Evolutionary conservation across 2,797 vertebrate genomes (phyloP).

Genomic region (Sarcophilus harrisii): DNA sequence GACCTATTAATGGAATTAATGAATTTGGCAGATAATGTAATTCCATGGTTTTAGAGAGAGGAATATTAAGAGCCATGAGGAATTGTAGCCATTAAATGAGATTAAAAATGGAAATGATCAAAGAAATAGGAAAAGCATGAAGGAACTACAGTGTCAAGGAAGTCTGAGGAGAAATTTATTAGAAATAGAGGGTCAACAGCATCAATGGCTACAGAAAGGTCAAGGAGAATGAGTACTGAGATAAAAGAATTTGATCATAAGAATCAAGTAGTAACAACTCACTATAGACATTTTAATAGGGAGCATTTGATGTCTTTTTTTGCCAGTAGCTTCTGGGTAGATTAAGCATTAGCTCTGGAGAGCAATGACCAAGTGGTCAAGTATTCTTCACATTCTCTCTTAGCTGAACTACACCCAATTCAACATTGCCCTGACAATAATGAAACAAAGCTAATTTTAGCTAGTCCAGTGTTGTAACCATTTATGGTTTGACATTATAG

Average conservation of each 20-base stretch:
- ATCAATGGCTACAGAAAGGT: not conserved
- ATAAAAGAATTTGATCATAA: not conserved
- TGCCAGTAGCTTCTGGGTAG: not conserved
- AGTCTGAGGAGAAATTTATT: not conserved
- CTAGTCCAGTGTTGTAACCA: conserved; percentile 24
- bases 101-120: not conserved
- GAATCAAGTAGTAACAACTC: not conserved
- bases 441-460: conserved; percentile 59
- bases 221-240: not conserved
- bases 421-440: conserved; percentile 27
- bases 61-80: not conserved
- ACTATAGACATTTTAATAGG: not conserved
- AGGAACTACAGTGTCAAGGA: not conserved
- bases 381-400: not conserved
- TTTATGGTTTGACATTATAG: conserved; percentile 35
- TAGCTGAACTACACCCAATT: conserved; percentile 7
- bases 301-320: not conserved
- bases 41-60: not conserved
- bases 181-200: not conserved
- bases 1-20: not conserved
- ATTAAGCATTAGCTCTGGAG: not conserved
- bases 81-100: not conserved
- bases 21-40: not conserved
- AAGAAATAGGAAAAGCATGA: not conserved
- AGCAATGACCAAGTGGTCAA: not conserved